These are phyloP conservation scores for Tethea ocularis DNA, from an alignment of 2,888 invertebrate species.

Conservation along the genomic window DNA sequence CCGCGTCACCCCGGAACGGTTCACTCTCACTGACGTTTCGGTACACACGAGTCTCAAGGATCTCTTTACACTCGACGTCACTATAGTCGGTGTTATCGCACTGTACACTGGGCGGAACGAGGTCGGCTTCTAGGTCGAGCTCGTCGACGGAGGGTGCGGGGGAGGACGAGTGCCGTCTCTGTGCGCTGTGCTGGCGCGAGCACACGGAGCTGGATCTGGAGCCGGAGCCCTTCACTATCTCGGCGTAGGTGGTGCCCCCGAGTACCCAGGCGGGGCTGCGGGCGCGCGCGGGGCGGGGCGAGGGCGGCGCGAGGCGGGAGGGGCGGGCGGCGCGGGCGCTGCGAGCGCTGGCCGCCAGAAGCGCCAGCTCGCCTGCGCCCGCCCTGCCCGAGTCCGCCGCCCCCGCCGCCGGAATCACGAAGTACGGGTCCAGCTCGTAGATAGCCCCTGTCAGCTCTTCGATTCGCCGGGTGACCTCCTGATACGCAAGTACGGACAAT, in stretches of 20 bases:
- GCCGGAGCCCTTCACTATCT: slow-evolving; percentile 87
- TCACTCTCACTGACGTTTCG: slow-evolving; percentile 70
- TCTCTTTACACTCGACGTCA: slow-evolving; percentile 8
- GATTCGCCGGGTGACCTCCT: slow-evolving; percentile 89
- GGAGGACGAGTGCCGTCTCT: slow-evolving; percentile 25
- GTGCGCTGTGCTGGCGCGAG: slow-evolving; percentile 48
- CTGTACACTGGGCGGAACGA: slow-evolving; percentile 19
- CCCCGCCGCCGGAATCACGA: slow-evolving; percentile 80
- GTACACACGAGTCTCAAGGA: slow-evolving; percentile 55
- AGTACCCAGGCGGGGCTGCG: slow-evolving; percentile 88
- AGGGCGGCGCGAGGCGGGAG: slow-evolving; percentile 21
- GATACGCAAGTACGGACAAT: slow-evolving; percentile 85
- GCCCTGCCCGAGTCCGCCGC: slow-evolving; percentile 85
- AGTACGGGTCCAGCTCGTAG: slow-evolving; percentile 90
- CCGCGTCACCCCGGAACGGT: slow-evolving; percentile 50
- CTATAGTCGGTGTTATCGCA: slow-evolving; percentile 6
- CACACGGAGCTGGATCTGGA: slow-evolving; percentile 66
- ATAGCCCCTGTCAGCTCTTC: slow-evolving; percentile 88
- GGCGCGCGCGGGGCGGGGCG: slow-evolving; percentile 25
- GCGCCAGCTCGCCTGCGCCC: slow-evolving; percentile 60
- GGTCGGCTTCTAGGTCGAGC: slow-evolving; percentile 22
- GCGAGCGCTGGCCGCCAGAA: slow-evolving; percentile 76
- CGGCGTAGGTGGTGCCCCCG: slow-evolving; percentile 90
- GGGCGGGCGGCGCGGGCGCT: slow-evolving; percentile 39
- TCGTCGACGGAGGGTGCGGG: slow-evolving; percentile 35